phyloP scores from a whole-genome alignment of 2,888 invertebrate species.

The Athalia cordata region DNA sequence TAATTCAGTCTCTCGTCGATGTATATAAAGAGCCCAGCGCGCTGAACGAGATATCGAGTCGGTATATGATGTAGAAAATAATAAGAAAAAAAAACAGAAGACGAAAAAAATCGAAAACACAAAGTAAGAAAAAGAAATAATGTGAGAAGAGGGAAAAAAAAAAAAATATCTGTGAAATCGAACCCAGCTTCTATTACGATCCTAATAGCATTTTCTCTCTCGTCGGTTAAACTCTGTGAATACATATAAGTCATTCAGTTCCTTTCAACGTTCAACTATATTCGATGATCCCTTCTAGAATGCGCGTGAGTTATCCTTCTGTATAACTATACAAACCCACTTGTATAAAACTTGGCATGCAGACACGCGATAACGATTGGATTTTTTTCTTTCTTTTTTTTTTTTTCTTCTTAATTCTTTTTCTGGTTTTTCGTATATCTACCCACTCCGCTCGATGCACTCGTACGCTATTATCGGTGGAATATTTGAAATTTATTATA shows the following conservation, averaged over 20 bases:
- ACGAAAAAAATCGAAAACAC: background rate
- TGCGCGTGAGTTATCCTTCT: background rate
- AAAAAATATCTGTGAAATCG: slow-evolving; percentile 19
- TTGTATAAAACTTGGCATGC: background rate
- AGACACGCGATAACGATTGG: slow-evolving; percentile 29
- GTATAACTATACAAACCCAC: background rate
- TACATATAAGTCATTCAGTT: background rate
- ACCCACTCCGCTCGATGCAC: too few species aligned
- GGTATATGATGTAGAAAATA: background rate
- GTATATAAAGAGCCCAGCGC: slow-evolving; percentile 15
- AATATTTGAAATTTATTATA: too few species aligned
- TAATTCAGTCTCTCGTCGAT: slow-evolving; percentile 1
- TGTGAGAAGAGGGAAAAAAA: background rate
- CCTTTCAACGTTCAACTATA: too few species aligned
- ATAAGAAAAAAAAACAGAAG: background rate
- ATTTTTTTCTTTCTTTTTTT: slow-evolving; percentile 20
- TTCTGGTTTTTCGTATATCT: too few species aligned
- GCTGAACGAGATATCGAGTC: background rate
- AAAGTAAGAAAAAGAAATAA: background rate
- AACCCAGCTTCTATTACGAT: slow-evolving; percentile 36
- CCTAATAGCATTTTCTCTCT: slow-evolving; percentile 35
- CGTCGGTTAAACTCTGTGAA: background rate
- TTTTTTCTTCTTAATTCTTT: background rate
- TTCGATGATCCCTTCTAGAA: too few species aligned
- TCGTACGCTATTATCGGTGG: too few species aligned